Evolutionary conservation across 2,888 invertebrate species (phyloP).

Genomic region (Anaspis maculata): DNA sequence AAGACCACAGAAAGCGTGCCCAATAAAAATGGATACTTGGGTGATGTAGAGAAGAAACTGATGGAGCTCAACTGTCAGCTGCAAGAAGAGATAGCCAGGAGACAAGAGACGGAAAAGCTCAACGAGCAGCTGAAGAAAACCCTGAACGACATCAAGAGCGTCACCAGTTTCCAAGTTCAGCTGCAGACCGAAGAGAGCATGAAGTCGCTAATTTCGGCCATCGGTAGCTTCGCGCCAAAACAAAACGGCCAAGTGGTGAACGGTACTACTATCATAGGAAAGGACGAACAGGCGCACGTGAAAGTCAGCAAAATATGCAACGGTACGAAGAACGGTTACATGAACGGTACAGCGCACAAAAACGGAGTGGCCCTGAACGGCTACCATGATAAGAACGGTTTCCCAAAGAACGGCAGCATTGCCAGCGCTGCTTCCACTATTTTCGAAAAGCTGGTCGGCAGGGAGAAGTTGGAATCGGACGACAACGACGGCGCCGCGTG

Average conservation of each 20-base stretch:
- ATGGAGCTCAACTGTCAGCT: constrained; percentile 49
- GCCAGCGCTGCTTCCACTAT: constrained; percentile 27
- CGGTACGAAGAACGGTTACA: background rate
- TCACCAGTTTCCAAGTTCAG: constrained; percentile 10
- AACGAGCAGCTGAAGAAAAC: constrained; percentile 54
- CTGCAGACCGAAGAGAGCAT: constrained; percentile 6
- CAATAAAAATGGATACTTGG: background rate
- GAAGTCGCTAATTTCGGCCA: constrained; percentile 9
- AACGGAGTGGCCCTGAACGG: constrained; percentile 12
- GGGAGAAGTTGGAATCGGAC: background rate
- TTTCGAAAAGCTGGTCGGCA: constrained; percentile 21
- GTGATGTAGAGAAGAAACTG: constrained; percentile 19
- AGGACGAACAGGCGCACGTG: background rate
- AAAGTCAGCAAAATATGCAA: too few relatives aligned
- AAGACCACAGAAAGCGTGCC: constrained; percentile 20
- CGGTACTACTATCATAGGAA: background rate
- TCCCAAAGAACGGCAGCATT: constrained; percentile 11
- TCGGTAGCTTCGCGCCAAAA: background rate
- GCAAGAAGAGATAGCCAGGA: constrained; percentile 51
- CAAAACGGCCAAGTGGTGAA: background rate
- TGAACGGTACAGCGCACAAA: constrained; percentile 8
- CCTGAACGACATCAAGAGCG: constrained; percentile 44
- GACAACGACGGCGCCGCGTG: background rate
- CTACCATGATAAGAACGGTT: constrained; percentile 10
- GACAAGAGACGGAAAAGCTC: constrained; percentile 54